phyloP scores from a whole-genome alignment of 2,113 vertebrate genomes.

The Pseudopipra pipra region DNA sequence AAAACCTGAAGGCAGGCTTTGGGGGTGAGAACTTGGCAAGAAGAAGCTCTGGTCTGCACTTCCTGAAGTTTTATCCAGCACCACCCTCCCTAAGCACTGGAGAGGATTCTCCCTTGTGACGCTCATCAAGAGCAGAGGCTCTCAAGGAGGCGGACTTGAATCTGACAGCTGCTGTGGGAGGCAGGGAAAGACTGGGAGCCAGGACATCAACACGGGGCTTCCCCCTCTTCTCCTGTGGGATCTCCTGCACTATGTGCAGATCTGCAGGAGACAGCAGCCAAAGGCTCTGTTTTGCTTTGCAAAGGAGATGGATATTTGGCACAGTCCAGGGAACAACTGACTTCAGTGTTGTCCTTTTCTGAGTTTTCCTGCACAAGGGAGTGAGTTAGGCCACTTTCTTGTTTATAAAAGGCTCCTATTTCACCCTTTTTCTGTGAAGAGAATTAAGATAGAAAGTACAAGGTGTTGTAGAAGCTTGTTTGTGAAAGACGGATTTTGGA shows the following conservation, averaged over 20 bases:
- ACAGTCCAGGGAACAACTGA: not conserved
- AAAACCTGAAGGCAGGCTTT: not conserved
- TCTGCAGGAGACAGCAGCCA: not conserved
- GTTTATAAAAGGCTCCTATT: constrained; percentile 11
- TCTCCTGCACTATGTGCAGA: not conserved
- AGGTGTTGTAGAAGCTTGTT: not conserved
- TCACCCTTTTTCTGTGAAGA: not conserved
- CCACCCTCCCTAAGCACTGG: rapidly evolving
- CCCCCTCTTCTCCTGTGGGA: not conserved
- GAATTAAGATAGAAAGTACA: not conserved
- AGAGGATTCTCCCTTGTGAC: rapidly evolving
- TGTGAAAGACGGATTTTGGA: not conserved
- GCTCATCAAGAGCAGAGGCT: rapidly evolving
- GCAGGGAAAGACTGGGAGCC: not conserved
- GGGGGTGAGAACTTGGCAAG: not conserved
- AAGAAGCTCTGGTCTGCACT: not conserved
- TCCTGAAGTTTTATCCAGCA: not conserved
- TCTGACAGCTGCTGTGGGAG: rapidly evolving
- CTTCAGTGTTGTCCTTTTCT: not conserved
- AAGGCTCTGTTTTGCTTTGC: not conserved
- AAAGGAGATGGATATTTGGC: not conserved
- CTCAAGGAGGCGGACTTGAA: rapidly evolving
- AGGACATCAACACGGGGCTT: rapidly evolving
- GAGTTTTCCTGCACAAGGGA: constrained; percentile 5
- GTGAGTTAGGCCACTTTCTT: constrained; percentile 8